Evolutionary conservation across 2,888 invertebrate species (phyloP), one percentile per base, ranked within the genome.

Genomic region (Drosophila phalerata): DNA sequence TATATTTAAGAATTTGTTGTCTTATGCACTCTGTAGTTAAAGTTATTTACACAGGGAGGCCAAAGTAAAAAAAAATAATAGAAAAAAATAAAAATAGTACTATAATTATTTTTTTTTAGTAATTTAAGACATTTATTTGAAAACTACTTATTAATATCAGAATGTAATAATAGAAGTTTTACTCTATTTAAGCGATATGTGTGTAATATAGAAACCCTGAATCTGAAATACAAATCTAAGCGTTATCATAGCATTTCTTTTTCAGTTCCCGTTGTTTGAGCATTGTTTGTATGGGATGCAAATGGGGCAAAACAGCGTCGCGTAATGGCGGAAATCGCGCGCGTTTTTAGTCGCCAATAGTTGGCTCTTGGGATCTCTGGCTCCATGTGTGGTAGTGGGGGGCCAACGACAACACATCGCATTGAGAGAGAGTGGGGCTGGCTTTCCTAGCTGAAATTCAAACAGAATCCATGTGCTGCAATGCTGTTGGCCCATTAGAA

Each of bases 401-500:
- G 9, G 22, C n/a, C 17, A 2, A 17, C 6, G 40, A 40, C 57
- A 37, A 47, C 25, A 28, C 45, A 15, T 15, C 28, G n/a, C 15
- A 38, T 34, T 15, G 34, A n/a, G 37, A n/a, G 37, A 37, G 37
- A n/a, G 55, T 19, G 56, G 57, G 40, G 42, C n/a, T 37, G 45
- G 37, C 45, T 52, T 61, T 69, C 45, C 69, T 68, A 58, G 69
- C 56, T 45, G 22, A 47, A 67, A 37, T 30, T 43, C 30, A 32
- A 53, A 42, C 42, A 34, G 32, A 40, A 71, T 71, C 84, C 67
- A 78, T 86, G 86, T 73, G 87, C 84, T 88, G 87, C 70, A 66
- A 62, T 73, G 88, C 85, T 85, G 85, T 72, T 81, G 77, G 85
- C 85, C 85, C 85, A 89, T 85, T 87, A 87, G 76, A 89, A 85